Base-by-base conservation (phyloP, 2,113 vertebrate genomes). In the Danio rerio region DNA sequence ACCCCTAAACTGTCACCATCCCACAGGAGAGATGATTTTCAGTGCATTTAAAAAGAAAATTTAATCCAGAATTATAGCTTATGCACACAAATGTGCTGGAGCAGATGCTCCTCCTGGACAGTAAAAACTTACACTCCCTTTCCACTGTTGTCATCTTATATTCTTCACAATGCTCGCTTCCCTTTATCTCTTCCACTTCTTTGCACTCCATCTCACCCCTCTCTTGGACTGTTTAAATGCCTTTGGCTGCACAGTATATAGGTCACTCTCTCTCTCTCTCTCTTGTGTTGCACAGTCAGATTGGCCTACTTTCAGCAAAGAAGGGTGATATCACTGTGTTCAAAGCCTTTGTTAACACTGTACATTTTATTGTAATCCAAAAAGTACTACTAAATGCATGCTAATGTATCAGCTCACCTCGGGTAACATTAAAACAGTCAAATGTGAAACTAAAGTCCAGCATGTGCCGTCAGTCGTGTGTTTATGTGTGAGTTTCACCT, bases 401-500 rank as follows among this genome's bases (percentile, higher is more conserved):
- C 13, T 10, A 11, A 21, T 56, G 4, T 52, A 58, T 68, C 8
- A 68, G 61, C 74, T 40, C 31, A 15, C 31, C 49, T 47, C 58
- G 8, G 49, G 3, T 50, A 7, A 45, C 12, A 75, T 66, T 42
- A 13, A 56, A 9, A 55, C 13, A 0, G 1, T 20, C 3, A 65
- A 5, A 62, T 79, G 21, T 10, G 0, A 55, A 18, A 75, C 20
- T 11, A 13, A 56, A 42, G 7, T 65, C 12, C 8, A 50, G 59
- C 31, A 20, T 16, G 56, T 61, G 82, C 71, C 68, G 9, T 6
- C 45, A 6, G 16, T 55, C 62, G 53, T 62, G 61, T 77, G 49
- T 20, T 68, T 20, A 43, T 20, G 7, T 16, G 63, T 10, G 45
- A 42, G 9, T 31, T 95, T 92, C 92, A 99, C 97, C 96, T 97